These are phyloP conservation scores for Nemurella pictetii DNA, from an alignment of 2,888 invertebrate species.

Conservation along the genomic window DNA sequence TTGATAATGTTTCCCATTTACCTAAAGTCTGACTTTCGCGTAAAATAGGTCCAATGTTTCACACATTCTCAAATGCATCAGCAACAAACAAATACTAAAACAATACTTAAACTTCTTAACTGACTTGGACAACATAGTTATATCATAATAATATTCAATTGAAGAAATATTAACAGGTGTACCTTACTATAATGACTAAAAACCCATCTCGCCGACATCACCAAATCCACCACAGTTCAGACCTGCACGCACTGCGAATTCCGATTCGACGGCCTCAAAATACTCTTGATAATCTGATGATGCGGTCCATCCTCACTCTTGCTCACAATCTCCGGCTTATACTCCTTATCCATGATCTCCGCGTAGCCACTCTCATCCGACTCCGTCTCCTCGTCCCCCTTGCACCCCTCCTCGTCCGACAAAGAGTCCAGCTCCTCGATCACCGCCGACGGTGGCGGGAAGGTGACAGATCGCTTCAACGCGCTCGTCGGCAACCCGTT, in stretches of 20 bases:
- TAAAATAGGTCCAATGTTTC: neutral
- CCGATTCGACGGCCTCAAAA: slow-evolving; percentile 43
- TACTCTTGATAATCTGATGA: slow-evolving; percentile 45
- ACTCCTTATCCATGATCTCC: slow-evolving; percentile 56
- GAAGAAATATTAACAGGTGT: neutral
- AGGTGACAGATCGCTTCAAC: slow-evolving; percentile 51
- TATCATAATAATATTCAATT: neutral
- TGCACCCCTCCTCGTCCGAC: slow-evolving; percentile 52
- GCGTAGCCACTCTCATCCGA: slow-evolving; percentile 93
- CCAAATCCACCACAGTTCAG: slow-evolving; percentile 20
- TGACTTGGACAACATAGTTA: neutral
- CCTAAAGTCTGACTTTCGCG: neutral
- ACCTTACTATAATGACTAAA: neutral
- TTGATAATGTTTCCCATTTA: neutral
- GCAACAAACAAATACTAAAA: neutral
- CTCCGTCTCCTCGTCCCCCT: slow-evolving; percentile 63
- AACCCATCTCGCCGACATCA: neutral
- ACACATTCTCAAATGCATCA: neutral
- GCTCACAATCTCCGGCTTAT: slow-evolving; percentile 43
- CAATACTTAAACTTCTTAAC: neutral
- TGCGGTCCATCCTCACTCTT: slow-evolving; percentile 45
- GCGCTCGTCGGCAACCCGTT: slow-evolving; percentile 40
- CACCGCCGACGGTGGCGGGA: slow-evolving; percentile 52
- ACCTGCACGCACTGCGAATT: slow-evolving; percentile 41
- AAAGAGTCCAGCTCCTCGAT: slow-evolving; percentile 47